phyloP scores from a whole-genome alignment of 2,888 invertebrate species.

The Plusia festucae region DNA sequence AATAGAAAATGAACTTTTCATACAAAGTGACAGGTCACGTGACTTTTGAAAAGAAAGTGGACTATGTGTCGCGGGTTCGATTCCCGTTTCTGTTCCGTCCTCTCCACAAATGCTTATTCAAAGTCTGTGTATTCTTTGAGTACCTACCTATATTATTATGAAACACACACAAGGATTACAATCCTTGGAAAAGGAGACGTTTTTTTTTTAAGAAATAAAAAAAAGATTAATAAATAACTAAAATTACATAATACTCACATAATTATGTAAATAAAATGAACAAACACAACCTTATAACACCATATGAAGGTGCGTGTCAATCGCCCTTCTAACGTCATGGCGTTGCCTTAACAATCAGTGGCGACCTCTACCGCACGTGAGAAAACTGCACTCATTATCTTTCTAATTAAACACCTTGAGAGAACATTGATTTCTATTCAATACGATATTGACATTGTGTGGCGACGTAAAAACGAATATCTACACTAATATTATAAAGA shows the following conservation, averaged over 20 bases:
- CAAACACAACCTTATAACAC: neutral
- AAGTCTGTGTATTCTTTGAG: no score
- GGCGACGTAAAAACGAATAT: neutral
- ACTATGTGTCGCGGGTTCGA: no score
- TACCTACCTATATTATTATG: no score
- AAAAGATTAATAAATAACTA: no score
- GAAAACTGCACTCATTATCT: neutral
- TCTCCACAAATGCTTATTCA: no score
- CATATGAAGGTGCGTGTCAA: neutral
- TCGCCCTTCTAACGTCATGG: neutral
- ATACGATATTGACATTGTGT: slow-evolving; percentile 3
- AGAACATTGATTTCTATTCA: slow-evolving; percentile 5
- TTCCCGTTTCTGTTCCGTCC: no score
- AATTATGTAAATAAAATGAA: neutral
- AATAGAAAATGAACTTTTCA: no score
- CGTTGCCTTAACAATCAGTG: neutral
- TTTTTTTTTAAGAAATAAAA: no score
- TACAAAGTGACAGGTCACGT: no score
- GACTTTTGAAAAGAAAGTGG: no score
- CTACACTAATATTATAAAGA: neutral
- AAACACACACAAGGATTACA: no score
- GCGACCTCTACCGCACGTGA: slow-evolving; percentile 5
- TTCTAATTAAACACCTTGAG: slow-evolving; percentile 2
- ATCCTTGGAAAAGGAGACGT: no score
- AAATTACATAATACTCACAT: neutral